Conservation (phyloP, 2,113 vertebrate species). For the Scolopax mira region DNA sequence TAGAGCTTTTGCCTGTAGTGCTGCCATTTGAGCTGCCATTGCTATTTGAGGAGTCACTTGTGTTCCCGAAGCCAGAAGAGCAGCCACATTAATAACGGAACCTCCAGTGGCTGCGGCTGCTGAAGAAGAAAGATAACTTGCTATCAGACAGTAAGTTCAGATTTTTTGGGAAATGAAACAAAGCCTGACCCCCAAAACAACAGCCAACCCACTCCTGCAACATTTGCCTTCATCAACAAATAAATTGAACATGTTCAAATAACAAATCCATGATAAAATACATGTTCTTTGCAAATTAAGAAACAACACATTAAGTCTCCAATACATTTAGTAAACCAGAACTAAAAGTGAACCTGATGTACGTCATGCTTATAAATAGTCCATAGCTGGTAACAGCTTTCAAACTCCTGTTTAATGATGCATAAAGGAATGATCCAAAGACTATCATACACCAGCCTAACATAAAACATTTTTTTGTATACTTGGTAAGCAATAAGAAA, state of each 20-base stretch:
- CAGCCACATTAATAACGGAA: slow-evolving; percentile 92
- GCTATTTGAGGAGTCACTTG: slow-evolving; percentile 98
- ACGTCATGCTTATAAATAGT: background rate
- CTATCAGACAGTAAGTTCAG: background rate
- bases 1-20: slow-evolving; percentile 92
- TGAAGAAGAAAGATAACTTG: background rate
- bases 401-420: background rate
- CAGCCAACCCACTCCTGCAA: no score
- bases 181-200: background rate
- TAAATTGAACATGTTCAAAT: rapidly evolving
- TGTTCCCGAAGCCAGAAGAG: slow-evolving; percentile 93
- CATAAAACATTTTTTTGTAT: background rate
- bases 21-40: slow-evolving; percentile 98
- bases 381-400: rapidly evolving
- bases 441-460: background rate
- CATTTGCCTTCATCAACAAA: background rate
- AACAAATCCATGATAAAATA: background rate
- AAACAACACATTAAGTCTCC: no score
- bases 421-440: background rate
- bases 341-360: background rate
- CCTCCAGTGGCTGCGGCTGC: slow-evolving; percentile 81
- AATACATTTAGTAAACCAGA: background rate
- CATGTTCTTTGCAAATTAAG: background rate
- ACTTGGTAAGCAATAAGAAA: background rate
- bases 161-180: background rate